Evolutionary conservation across 2,113 vertebrate genomes (phyloP).

Genomic region (Aspiorhynchus laticeps): DNA sequence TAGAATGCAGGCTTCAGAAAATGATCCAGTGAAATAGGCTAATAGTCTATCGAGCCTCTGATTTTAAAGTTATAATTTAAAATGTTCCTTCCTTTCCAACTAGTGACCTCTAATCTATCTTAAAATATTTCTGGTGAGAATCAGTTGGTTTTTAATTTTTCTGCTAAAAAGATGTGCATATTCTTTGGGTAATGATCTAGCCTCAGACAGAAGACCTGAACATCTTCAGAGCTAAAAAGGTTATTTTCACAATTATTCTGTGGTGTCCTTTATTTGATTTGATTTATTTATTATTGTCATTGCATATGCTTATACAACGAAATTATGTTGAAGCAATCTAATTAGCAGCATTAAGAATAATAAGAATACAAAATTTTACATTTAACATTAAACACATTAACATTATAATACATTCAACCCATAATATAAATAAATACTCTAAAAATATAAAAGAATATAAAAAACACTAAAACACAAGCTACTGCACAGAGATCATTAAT

Average conservation of each 20-base stretch:
- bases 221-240: not conserved
- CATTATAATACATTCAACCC: too few relatives aligned
- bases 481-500: too few relatives aligned
- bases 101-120: not conserved
- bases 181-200: not conserved
- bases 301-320: too few relatives aligned
- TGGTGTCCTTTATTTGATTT: not conserved
- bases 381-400: too few relatives aligned
- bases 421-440: too few relatives aligned
- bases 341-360: too few relatives aligned
- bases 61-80: not conserved
- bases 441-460: too few relatives aligned
- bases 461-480: too few relatives aligned
- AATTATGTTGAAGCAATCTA: too few relatives aligned
- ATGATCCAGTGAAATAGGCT: not conserved
- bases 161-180: not conserved
- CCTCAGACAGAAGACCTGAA: not conserved
- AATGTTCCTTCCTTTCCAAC: not conserved
- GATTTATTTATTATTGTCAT: too few relatives aligned
- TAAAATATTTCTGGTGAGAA: not conserved
- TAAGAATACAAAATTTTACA: too few relatives aligned
- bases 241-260: not conserved
- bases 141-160: not conserved
- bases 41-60: not conserved
- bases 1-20: too few relatives aligned